Base-by-base conservation (phyloP, 2,113 vertebrate genomes). In the Malurus melanocephalus region DNA sequence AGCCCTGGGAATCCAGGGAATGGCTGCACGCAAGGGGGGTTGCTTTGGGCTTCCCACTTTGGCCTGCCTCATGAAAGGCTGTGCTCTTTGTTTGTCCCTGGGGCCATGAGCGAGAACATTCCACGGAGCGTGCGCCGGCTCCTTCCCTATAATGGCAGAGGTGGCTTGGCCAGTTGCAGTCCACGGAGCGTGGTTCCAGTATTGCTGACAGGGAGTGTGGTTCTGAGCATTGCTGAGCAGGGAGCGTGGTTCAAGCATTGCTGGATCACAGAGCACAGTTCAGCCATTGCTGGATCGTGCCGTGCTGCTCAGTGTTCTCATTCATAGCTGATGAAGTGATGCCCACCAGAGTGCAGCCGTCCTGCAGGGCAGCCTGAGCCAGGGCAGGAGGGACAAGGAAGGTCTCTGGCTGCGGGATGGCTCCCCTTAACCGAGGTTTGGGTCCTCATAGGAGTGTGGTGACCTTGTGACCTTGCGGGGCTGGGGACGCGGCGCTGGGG, bases 161-260 rank as follows among this genome's bases (percentile, higher is more conserved):
- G 23, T 3, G 9, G n/a, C 7, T 3, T 4, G 0, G 30, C 1
- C 0, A 0, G 0, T 4, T 26, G 23, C 4, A 1, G 30, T 45
- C 16, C 8, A 4, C 1, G 9, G 10, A 14, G 26, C 1, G 3
- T 1, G 3, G 5, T 23, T 20, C 38, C 8, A 5, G 26, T 27
- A 0, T 2, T 8, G 15, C n/a, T 23, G 53, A 42, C 10, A 19
- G 1, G 43, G 43, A 45, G 43, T 19, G 18, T 45, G 43, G 43
- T 45, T 45, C 17, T 18, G 19, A 18, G 43, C 43, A 19, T 19
- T 45, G 43, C 43, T 45, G 43, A 45, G 18, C 43, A 19, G 43
- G 10, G 21, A 30, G 6, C 15, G 7, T 20, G 30, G 30, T 43
- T 32, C 61, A 22, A 2, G 30, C 61, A 12, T 17, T 16, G 33